These are phyloP conservation scores for Brachylomia viminalis DNA, from an alignment of 2,888 invertebrate genomes.

Conservation along the genomic window DNA sequence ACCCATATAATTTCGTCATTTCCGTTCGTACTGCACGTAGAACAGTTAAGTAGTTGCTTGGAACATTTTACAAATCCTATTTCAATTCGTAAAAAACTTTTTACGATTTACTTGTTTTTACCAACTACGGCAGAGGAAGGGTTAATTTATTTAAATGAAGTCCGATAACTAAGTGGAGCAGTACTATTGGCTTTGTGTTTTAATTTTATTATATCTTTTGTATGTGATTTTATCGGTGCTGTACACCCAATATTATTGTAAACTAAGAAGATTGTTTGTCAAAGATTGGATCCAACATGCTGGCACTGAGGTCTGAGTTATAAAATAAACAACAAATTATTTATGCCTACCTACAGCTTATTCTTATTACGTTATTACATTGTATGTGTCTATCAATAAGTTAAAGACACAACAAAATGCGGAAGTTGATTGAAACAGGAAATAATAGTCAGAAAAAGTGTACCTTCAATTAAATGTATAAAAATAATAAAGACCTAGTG, in stretches of 20 bases:
- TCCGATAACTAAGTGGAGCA: neutral
- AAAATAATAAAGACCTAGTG: constrained; percentile 3
- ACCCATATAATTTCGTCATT: constrained; percentile 48
- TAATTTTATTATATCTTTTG: neutral
- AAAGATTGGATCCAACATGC: constrained; percentile 34
- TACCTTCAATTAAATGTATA: constrained; percentile 7
- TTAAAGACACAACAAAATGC: constrained; percentile 39
- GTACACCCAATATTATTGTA: constrained; percentile 15
- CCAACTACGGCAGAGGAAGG: neutral
- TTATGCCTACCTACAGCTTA: constrained; percentile 20
- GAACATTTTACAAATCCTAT: constrained; percentile 19
- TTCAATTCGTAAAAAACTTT: neutral
- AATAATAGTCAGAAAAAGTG: constrained; percentile 8
- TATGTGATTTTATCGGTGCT: constrained; percentile 18
- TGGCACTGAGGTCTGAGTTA: constrained; percentile 13
- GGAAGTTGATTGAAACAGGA: constrained; percentile 27
- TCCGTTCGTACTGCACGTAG: constrained; percentile 40
- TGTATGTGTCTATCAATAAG: constrained; percentile 33
- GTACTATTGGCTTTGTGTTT: neutral
- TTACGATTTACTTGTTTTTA: constrained; percentile 6
- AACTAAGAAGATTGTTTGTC: constrained; percentile 40
- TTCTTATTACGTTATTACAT: constrained; percentile 26
- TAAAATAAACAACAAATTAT: constrained; percentile 22
- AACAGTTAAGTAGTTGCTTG: constrained; percentile 13
- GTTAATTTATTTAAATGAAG: neutral